Conservation (phyloP, 2,797 vertebrate genomes). For the Malacoraja senta region DNA sequence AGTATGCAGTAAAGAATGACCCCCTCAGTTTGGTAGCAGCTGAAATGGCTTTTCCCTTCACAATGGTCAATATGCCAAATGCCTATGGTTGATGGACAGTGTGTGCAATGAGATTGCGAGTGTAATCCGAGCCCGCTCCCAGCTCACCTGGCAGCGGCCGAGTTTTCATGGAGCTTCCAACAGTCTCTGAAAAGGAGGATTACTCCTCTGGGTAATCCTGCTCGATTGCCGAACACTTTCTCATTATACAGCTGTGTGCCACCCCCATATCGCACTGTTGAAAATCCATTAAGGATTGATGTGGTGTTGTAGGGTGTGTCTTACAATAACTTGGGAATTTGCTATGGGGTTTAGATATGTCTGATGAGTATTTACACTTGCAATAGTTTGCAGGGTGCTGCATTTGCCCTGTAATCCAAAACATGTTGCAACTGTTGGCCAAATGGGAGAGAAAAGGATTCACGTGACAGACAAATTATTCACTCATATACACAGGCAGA, state of each 20-base stretch:
- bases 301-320: neutral
- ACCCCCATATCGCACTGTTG: conserved; percentile 32
- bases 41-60: conserved; percentile 48
- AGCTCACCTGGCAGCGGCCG: conserved; percentile 69
- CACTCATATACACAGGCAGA: neutral
- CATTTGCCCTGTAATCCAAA: neutral
- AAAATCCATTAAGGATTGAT: conserved; percentile 34
- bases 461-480: conserved; percentile 14
- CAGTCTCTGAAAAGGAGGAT: conserved; percentile 58
- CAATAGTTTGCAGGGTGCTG: neutral
- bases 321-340: conserved; percentile 7
- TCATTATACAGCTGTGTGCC: conserved; percentile 37
- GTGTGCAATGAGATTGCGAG: conserved; percentile 52
- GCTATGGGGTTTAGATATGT: neutral
- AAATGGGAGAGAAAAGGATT: neutral
- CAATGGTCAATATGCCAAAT: conserved; percentile 64
- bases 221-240: conserved; percentile 2
- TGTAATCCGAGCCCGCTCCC: conserved; percentile 58
- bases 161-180: conserved; percentile 50
- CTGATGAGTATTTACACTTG: neutral
- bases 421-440: neutral
- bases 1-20: neutral
- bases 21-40: neutral
- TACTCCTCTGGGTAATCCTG: conserved; percentile 59
- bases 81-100: conserved; percentile 62